These are phyloP conservation scores for Florisuga fusca DNA, from an alignment of 2,797 vertebrate species.

Conservation along the genomic window DNA sequence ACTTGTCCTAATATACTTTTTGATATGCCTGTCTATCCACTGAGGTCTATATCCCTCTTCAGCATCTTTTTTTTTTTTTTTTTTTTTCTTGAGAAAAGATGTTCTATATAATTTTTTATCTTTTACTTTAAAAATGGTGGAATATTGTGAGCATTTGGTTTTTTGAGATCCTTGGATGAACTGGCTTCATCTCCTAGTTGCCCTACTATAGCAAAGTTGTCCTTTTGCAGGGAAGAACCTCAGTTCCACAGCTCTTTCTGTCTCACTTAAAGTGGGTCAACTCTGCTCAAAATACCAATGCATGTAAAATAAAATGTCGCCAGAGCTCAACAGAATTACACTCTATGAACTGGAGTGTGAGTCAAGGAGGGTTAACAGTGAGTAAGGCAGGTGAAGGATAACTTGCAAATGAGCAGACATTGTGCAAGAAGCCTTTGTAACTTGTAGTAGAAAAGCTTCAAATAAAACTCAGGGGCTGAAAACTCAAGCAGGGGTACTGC, in stretches of 20 bases:
- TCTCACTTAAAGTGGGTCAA: background rate
- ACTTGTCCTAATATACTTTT: background rate
- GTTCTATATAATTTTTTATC: background rate
- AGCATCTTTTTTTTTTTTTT: background rate
- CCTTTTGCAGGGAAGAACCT: background rate
- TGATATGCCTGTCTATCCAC: background rate
- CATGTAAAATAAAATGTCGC: background rate
- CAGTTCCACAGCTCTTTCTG: background rate
- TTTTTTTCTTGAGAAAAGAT: background rate
- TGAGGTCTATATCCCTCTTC: background rate
- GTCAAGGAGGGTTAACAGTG: background rate
- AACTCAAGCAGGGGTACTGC: background rate
- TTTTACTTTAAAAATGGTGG: background rate
- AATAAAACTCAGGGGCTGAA: background rate
- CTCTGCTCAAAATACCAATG: background rate
- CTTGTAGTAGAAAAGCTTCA: background rate
- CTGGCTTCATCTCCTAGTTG: background rate
- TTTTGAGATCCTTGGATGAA: background rate
- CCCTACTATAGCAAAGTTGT: background rate
- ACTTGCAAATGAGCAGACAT: background rate
- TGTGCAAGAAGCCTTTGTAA: background rate
- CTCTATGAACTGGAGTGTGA: background rate
- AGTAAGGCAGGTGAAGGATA: background rate
- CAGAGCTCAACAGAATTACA: background rate
- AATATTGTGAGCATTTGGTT: background rate